Evolutionary conservation across 1,140 invertebrate genomes (phyloP).

Genomic region (Odontomachus brunneus): DNA sequence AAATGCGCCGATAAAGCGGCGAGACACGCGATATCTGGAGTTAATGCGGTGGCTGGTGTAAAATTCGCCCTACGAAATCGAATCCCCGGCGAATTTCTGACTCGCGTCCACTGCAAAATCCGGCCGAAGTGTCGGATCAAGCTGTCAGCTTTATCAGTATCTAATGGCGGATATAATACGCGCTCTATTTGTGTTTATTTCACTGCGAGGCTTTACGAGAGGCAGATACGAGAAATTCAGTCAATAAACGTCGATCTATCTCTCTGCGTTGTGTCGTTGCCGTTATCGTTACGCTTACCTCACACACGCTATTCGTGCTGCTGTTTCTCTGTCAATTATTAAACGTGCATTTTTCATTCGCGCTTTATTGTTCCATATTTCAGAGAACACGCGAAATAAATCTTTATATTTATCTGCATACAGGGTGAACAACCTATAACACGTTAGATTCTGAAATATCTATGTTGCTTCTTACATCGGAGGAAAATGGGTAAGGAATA

Average conservation of each 20-base stretch:
- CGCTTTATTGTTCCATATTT: too few species aligned
- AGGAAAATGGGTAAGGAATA: too few species aligned
- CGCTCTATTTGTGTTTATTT: background rate
- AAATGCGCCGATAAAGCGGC: background rate
- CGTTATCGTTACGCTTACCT: background rate
- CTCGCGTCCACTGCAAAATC: background rate
- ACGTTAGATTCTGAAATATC: too few species aligned
- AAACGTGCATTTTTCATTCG: too few species aligned
- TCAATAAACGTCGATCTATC: conserved; percentile 16
- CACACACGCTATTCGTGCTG: too few species aligned
- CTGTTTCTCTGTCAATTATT: too few species aligned
- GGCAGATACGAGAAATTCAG: background rate
- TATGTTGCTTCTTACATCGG: too few species aligned
- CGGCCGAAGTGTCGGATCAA: background rate
- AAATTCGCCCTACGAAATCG: conserved; percentile 15
- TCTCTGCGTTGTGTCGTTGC: background rate
- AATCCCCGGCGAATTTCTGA: background rate
- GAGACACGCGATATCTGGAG: background rate
- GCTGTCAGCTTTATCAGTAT: background rate
- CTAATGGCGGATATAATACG: conserved; percentile 1
- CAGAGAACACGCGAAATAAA: too few species aligned
- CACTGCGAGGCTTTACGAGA: background rate
- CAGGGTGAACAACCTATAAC: too few species aligned
- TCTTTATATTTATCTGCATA: too few species aligned
- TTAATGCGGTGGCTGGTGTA: background rate